Conservation (phyloP, 2,888 invertebrate species). For the Maniola hyperantus region DNA sequence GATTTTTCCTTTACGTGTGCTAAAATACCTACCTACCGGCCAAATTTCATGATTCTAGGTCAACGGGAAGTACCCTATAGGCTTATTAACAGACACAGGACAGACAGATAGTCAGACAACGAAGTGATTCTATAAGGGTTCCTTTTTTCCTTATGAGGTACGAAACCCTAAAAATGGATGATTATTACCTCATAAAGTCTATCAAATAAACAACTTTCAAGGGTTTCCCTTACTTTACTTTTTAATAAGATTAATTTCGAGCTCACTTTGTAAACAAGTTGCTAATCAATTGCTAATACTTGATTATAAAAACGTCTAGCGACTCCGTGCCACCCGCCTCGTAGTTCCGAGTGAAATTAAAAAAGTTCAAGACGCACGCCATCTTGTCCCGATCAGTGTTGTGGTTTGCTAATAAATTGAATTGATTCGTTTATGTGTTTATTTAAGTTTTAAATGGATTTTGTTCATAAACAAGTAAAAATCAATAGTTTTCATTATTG, state of each 20-base stretch:
- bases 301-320: slow-evolving; percentile 18
- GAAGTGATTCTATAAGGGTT: no score
- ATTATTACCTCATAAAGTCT: background rate
- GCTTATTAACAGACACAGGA: no score
- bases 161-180: background rate
- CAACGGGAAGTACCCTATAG: no score
- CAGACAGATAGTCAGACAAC: no score
- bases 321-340: background rate
- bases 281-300: slow-evolving; percentile 14
- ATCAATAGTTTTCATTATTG: no score
- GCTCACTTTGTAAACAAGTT: background rate
- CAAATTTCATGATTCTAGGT: no score
- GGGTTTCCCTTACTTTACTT: background rate
- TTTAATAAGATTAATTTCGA: background rate
- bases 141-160: no score
- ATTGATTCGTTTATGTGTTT: slow-evolving; percentile 16
- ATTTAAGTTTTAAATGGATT: no score
- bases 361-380: slow-evolving; percentile 60
- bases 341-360: slow-evolving; percentile 67
- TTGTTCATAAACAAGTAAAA: no score
- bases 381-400: slow-evolving; percentile 41
- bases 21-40: no score
- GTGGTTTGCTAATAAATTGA: slow-evolving; percentile 36
- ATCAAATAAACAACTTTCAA: background rate
- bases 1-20: no score